Evolutionary conservation across 2,888 invertebrate species (phyloP).

Genomic region (Autographa pulchrina): DNA sequence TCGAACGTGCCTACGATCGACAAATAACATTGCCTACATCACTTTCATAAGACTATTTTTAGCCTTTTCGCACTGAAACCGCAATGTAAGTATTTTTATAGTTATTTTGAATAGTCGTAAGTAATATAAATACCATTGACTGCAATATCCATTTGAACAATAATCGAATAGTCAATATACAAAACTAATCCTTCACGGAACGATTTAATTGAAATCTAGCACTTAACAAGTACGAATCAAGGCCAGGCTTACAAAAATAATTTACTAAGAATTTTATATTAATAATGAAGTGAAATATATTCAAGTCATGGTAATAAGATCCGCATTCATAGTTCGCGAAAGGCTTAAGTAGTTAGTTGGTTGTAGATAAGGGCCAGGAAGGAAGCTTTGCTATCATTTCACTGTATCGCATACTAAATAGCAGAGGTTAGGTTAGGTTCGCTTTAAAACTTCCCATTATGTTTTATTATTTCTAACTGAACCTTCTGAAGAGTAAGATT

Average conservation of each 20-base stretch:
- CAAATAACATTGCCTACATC: background rate
- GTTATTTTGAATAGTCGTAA: no score
- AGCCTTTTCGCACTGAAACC: background rate
- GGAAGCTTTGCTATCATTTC: slow-evolving; percentile 25
- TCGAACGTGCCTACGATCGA: background rate
- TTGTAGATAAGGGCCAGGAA: slow-evolving; percentile 23
- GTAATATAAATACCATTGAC: no score
- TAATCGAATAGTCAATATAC: no score
- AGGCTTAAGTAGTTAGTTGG: slow-evolving; percentile 25
- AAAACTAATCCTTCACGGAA: background rate
- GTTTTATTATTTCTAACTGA: no score
- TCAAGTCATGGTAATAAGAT: slow-evolving; percentile 45
- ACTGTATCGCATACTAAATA: slow-evolving; percentile 41
- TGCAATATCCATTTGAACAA: no score
- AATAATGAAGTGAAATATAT: slow-evolving; percentile 51
- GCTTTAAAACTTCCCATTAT: background rate
- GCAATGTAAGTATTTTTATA: background rate
- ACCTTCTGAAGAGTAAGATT: no score
- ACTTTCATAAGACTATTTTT: slow-evolving; percentile 1
- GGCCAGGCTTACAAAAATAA: slow-evolving; percentile 44
- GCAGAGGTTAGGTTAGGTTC: slow-evolving; percentile 16
- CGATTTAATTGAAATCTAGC: slow-evolving; percentile 4
- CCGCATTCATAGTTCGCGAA: slow-evolving; percentile 30
- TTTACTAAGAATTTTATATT: slow-evolving; percentile 14
- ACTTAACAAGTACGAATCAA: slow-evolving; percentile 20